Conservation (phyloP, 2,113 vertebrate genomes). For the Chaetops frenatus region DNA sequence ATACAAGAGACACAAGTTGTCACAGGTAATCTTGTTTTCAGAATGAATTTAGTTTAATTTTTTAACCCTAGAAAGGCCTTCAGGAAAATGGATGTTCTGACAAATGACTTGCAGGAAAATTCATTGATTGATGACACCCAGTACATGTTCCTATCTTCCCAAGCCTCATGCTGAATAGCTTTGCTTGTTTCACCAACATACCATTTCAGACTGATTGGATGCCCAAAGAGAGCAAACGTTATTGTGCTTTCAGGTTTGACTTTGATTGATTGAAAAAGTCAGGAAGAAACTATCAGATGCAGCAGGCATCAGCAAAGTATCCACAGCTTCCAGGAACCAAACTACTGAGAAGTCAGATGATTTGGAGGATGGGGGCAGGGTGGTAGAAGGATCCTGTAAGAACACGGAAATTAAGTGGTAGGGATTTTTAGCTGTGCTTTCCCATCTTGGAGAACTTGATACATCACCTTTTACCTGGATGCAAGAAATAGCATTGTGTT, state of each 20-base stretch:
- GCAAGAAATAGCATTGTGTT: neutral
- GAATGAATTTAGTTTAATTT: neutral
- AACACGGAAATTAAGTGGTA: neutral
- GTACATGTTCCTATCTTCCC: neutral
- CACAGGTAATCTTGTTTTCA: neutral
- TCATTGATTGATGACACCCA: neutral
- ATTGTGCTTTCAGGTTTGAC: neutral
- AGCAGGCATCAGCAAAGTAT: neutral
- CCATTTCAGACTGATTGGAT: neutral
- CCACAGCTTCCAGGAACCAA: neutral
- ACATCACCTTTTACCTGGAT: neutral
- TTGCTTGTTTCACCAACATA: neutral
- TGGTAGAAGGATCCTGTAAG: neutral
- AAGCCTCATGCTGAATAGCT: neutral
- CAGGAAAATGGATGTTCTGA: neutral
- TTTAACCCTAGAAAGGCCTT: neutral
- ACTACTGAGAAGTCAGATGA: neutral
- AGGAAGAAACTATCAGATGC: neutral
- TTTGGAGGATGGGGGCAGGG: fast-evolving
- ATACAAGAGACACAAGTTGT: neutral
- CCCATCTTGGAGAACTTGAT: neutral
- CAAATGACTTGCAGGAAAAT: neutral
- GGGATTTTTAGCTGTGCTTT: neutral
- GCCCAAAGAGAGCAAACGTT: neutral
- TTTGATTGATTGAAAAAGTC: neutral